Conservation (phyloP, 2,797 vertebrate species). For the Salmo trutta region DNA sequence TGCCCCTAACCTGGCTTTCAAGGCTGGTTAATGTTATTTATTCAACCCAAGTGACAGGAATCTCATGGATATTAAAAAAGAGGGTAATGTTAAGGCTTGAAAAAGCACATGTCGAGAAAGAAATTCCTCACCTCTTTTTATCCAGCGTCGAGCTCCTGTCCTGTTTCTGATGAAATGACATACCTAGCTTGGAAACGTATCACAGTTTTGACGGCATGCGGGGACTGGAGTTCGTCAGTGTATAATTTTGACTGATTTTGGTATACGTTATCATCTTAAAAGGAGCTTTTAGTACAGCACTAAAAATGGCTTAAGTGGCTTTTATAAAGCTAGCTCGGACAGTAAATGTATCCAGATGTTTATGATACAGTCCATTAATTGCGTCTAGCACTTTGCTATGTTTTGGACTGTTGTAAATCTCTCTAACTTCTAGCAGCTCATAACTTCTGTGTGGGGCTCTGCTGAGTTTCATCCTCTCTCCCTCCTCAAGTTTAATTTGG, state of each 20-base stretch:
- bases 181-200: not conserved
- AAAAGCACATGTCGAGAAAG: conserved; percentile 12
- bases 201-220: not conserved
- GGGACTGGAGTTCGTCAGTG: conserved; percentile 26
- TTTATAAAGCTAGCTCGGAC: conserved; percentile 30
- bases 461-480: conserved; percentile 20
- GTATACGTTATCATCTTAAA: conserved; percentile 24
- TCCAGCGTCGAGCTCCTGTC: not conserved
- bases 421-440: conserved; percentile 11
- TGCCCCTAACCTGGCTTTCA: conserved; percentile 52
- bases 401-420: conserved; percentile 42
- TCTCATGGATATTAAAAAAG: conserved; percentile 57
- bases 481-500: conserved; percentile 13
- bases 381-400: conserved; percentile 27
- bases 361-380: conserved; percentile 52
- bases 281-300: conserved; percentile 41
- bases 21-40: conserved; percentile 70
- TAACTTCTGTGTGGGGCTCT: conserved; percentile 42
- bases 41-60: conserved; percentile 62
- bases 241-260: conserved; percentile 29
- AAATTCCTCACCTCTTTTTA: conserved; percentile 11
- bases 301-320: conserved; percentile 43
- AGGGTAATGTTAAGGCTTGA: conserved; percentile 33
- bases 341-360: conserved; percentile 54
- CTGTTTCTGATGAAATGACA: conserved; percentile 31